Percentiles rank a stretch among this genome's conserved stretches.
Conservation (phyloP, 2,888 invertebrate genomes). For the Hymenopus coronatus region DNA sequence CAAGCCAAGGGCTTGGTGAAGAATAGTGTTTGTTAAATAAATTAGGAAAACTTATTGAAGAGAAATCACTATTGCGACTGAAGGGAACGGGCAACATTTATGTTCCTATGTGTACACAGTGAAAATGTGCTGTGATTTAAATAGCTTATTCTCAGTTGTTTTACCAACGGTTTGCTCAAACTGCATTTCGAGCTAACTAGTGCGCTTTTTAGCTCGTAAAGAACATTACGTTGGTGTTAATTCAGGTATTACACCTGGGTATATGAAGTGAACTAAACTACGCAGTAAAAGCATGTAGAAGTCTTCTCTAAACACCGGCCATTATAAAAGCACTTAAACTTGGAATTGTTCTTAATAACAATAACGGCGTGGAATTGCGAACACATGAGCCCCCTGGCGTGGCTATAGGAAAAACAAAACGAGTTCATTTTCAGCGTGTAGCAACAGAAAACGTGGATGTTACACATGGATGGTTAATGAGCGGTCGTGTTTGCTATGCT, state of each 20-base stretch:
- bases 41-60: no score
- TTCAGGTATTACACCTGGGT: neutral
- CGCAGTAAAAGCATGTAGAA: neutral
- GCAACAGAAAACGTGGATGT: neutral
- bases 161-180: no score
- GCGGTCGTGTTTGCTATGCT: neutral
- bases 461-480: neutral
- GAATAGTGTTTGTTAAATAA: no score
- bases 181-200: neutral
- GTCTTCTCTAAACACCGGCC: neutral
- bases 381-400: neutral
- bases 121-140: no score
- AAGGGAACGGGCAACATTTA: no score
- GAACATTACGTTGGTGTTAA: neutral
- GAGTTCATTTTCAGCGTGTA: neutral
- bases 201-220: neutral
- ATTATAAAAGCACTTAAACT: neutral
- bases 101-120: no score
- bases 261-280: neutral
- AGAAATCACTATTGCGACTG: no score
- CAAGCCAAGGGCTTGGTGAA: no score
- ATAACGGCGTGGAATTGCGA: neutral
- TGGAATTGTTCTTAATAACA: neutral
- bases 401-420: neutral
- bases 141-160: no score